Evolutionary conservation across 2,888 invertebrate genomes (phyloP).

Genomic region (Dasysyrphus tricinctus): DNA sequence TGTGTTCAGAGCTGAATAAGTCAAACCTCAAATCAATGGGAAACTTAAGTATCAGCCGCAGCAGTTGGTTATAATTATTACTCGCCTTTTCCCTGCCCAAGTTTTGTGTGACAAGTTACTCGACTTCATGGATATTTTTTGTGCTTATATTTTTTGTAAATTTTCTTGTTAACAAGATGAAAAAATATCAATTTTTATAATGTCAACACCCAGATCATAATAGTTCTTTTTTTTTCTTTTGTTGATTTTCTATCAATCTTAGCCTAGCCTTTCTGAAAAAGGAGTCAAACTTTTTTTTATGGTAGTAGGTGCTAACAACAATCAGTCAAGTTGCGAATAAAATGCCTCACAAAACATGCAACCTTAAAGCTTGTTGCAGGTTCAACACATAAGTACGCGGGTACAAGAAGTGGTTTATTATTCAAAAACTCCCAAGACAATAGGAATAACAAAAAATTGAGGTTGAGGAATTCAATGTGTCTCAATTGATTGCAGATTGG

Average conservation of each 20-base stretch:
- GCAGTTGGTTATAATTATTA: constrained; percentile 14
- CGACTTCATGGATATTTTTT: constrained; percentile 34
- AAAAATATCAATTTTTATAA: constrained; percentile 38
- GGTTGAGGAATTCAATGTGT: constrained; percentile 67
- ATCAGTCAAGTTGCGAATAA: constrained; percentile 62
- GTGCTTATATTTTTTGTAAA: neutral
- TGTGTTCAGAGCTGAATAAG: constrained; percentile 35
- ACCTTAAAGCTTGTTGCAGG: constrained; percentile 16
- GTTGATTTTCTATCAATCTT: constrained; percentile 6
- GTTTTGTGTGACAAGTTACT: constrained; percentile 54
- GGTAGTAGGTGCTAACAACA: constrained; percentile 60
- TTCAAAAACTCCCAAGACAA: constrained; percentile 36
- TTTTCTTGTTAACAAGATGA: constrained; percentile 26
- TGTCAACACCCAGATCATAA: constrained; percentile 61
- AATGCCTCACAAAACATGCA: constrained; percentile 43
- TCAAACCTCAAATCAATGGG: constrained; percentile 47
- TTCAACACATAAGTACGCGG: neutral
- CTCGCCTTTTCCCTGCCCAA: neutral
- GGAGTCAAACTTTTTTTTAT: neutral
- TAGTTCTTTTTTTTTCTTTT: constrained; percentile 7
- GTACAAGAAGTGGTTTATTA: constrained; percentile 41
- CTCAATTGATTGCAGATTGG: constrained; percentile 67
- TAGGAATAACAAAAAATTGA: constrained; percentile 44
- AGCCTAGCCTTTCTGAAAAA: constrained; percentile 23
- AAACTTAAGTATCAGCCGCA: constrained; percentile 17